Evolutionary conservation across 2,797 vertebrate species (phyloP).

Genomic region (Cryptoprocta ferox): DNA sequence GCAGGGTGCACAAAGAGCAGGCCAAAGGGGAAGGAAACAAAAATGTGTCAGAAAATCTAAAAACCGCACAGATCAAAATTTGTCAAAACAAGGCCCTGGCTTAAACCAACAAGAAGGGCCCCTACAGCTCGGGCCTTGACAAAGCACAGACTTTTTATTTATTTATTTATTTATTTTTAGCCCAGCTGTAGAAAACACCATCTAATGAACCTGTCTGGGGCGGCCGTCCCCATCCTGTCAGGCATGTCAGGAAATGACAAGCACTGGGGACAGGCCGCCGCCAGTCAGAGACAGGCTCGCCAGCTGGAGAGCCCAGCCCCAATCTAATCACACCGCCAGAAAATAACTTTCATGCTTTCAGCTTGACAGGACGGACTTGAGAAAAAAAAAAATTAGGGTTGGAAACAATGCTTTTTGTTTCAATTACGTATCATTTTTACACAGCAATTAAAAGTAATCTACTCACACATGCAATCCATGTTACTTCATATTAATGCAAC

Average conservation of each 20-base stretch:
- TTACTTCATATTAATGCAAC: conserved; percentile 81
- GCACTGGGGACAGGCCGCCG: conserved; percentile 97
- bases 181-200: conserved; percentile 99
- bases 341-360: conserved; percentile 92
- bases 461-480: conserved; percentile 63
- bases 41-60: conserved; percentile 91
- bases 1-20: conserved; percentile 90
- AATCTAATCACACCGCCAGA: conserved; percentile 99
- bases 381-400: conserved; percentile 77
- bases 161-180: conserved; percentile 89
- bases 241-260: conserved; percentile 99
- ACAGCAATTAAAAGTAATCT: conserved; percentile 82
- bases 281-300: conserved; percentile 99
- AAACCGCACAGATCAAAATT: conserved; percentile 93
- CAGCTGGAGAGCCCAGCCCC: conserved; percentile 99
- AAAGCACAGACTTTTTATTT: conserved; percentile 90
- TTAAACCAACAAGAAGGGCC: conserved; percentile 93
- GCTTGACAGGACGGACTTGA: conserved; percentile 90
- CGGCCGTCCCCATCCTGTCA: conserved; percentile 99
- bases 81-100: conserved; percentile 96
- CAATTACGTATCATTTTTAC: conserved; percentile 83
- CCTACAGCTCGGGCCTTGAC: conserved; percentile 91
- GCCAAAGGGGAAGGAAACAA: conserved; percentile 92
- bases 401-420: conserved; percentile 93
- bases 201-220: conserved; percentile 99